Conservation (phyloP, 1,140 invertebrate species). For the Saxidomus purpurata region DNA sequence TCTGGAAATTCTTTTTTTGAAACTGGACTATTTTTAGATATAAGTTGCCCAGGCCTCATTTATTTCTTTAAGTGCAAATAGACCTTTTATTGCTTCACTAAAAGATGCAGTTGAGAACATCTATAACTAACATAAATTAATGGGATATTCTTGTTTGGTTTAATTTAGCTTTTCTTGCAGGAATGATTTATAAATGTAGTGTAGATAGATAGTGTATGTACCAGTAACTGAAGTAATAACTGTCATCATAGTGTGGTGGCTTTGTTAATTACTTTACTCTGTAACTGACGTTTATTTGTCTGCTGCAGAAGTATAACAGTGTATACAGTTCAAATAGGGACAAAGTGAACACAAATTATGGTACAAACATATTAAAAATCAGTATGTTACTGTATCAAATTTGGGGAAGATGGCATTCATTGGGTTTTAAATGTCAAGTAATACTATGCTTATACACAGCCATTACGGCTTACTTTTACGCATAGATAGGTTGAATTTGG, state of each 20-base stretch:
- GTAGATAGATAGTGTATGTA: too few relatives aligned
- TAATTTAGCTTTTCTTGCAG: too few relatives aligned
- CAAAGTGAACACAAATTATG: background rate
- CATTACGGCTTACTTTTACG: background rate
- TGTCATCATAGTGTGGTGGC: background rate
- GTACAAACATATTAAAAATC: background rate
- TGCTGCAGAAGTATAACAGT: background rate
- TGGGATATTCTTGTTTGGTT: too few relatives aligned
- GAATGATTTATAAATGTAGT: too few relatives aligned
- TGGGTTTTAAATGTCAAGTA: background rate
- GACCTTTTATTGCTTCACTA: too few relatives aligned
- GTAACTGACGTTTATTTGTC: background rate
- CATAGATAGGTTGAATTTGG: too few relatives aligned
- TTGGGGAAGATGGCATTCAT: constrained; percentile 6
- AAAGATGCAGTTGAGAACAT: too few relatives aligned
- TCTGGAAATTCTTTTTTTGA: too few relatives aligned
- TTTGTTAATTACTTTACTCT: background rate
- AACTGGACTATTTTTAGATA: too few relatives aligned
- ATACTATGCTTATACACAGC: background rate
- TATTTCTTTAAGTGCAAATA: too few relatives aligned
- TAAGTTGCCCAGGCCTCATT: too few relatives aligned
- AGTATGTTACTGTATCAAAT: background rate
- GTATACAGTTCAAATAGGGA: background rate
- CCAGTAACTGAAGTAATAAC: background rate
- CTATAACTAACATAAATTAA: too few relatives aligned